Percentiles rank a stretch among this genome's conserved stretches.
Evolutionary conservation across 1,140 invertebrate species (phyloP).

Genomic region (Halesus radiatus): DNA sequence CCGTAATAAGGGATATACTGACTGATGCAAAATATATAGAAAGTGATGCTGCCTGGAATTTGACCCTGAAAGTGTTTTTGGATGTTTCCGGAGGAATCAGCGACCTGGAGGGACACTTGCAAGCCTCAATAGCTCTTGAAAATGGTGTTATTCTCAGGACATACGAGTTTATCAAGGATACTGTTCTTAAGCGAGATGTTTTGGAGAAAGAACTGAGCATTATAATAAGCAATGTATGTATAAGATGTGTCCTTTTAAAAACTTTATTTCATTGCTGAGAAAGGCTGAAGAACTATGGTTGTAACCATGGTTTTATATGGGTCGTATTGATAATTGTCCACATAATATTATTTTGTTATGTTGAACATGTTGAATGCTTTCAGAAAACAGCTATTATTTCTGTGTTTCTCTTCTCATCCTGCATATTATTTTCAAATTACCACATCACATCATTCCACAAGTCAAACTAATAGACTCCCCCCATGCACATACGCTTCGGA

Average conservation of each 20-base stretch:
- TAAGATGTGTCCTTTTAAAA: neutral
- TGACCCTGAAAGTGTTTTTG: constrained; percentile 35
- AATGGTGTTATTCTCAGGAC: constrained; percentile 6
- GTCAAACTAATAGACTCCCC: too few relatives aligned
- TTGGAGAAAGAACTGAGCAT: constrained; percentile 25
- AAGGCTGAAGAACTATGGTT: neutral
- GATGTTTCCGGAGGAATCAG: neutral
- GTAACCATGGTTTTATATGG: too few relatives aligned
- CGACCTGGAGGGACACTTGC: constrained; percentile 46
- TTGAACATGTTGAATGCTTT: too few relatives aligned
- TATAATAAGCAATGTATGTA: constrained; percentile 32
- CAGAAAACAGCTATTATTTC: too few relatives aligned
- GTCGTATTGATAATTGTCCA: too few relatives aligned
- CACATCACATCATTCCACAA: too few relatives aligned
- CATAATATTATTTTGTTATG: too few relatives aligned
- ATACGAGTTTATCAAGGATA: constrained; percentile 41
- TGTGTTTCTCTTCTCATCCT: too few relatives aligned
- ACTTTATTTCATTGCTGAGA: neutral
- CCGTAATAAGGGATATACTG: constrained; percentile 70
- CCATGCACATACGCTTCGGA: too few relatives aligned
- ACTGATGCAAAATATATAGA: constrained; percentile 60
- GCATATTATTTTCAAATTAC: too few relatives aligned
- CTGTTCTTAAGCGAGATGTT: constrained; percentile 22
- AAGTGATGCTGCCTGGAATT: constrained; percentile 47
- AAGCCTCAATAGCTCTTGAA: constrained; percentile 33